Evolutionary conservation across 92 coral and sea anemone species (phyloP).

Genomic region (Ricordea florida): DNA sequence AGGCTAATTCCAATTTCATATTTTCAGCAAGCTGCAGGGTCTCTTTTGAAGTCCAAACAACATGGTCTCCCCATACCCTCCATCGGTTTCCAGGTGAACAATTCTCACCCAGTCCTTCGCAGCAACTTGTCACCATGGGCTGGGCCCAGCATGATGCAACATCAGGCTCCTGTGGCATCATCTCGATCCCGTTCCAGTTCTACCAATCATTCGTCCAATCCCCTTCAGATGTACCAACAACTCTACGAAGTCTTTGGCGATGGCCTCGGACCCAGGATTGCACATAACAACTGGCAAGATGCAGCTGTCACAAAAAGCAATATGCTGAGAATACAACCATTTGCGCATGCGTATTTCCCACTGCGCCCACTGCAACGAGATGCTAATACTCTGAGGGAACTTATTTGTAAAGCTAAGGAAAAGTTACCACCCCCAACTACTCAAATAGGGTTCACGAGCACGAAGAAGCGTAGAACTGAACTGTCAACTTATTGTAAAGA

Average conservation of each 20-base stretch:
- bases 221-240: slow-evolving; percentile 76
- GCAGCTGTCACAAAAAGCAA: slow-evolving; percentile 76
- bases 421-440: neutral
- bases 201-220: slow-evolving; percentile 48
- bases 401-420: slow-evolving; percentile 61
- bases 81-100: slow-evolving; percentile 64
- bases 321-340: slow-evolving; percentile 77
- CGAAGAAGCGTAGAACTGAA: slow-evolving; percentile 16
- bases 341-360: slow-evolving; percentile 90
- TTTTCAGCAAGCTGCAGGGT: slow-evolving; percentile 81
- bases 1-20: neutral
- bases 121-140: slow-evolving; percentile 88
- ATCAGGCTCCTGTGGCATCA: slow-evolving; percentile 64
- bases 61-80: slow-evolving; percentile 72
- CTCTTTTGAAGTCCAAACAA: slow-evolving; percentile 73
- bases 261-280: slow-evolving; percentile 75
- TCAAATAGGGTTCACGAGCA: neutral
- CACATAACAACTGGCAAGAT: slow-evolving; percentile 93
- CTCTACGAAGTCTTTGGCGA: slow-evolving; percentile 87
- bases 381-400: slow-evolving; percentile 55
- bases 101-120: slow-evolving; percentile 82
- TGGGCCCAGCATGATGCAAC: slow-evolving; percentile 76
- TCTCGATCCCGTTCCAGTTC: slow-evolving; percentile 73
- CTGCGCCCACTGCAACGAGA: slow-evolving; percentile 81
- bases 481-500: neutral